Percentiles rank a stretch among this genome's conserved stretches.
Conservation (phyloP, 1,140 invertebrate species). For the Bombus cullumanus region DNA sequence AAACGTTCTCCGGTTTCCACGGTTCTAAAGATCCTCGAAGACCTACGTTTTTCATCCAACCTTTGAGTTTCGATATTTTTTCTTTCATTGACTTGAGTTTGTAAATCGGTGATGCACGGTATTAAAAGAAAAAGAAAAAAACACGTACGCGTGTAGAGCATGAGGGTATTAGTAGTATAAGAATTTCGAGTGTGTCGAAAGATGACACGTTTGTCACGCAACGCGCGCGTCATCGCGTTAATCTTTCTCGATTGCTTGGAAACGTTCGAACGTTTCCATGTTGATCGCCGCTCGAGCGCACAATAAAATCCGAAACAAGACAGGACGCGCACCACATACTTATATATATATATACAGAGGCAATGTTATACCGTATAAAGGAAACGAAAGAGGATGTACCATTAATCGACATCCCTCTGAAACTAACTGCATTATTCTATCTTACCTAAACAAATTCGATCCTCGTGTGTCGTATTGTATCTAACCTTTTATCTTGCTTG, state of each 20-base stretch:
- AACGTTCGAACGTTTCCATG: not conserved
- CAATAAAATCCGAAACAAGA: constrained; percentile 13
- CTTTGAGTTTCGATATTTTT: not conserved
- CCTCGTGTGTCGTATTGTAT: constrained; percentile 19
- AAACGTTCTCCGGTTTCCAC: constrained; percentile 18
- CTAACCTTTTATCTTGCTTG: constrained; percentile 30
- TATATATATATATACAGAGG: no score
- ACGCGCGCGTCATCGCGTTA: not conserved
- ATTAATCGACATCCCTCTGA: constrained; percentile 5
- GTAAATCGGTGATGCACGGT: no score
- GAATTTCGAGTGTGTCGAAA: constrained; percentile 6
- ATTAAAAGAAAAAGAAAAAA: not conserved
- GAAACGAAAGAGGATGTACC: not conserved
- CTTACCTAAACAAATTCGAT: constrained; percentile 27
- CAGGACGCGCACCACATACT: constrained; percentile 3
- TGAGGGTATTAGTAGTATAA: not conserved
- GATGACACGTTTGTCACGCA: constrained; percentile 4
- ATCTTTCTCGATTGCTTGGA: constrained; percentile 8
- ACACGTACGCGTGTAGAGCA: not conserved
- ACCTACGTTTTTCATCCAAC: not conserved
- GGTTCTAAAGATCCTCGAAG: not conserved
- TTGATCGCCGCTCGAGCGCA: not conserved
- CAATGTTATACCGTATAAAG: not conserved
- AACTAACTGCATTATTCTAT: not conserved
- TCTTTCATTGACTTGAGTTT: not conserved